phyloP scores from a whole-genome alignment of 2,113 vertebrate species.

The Thalassarche chlororhynchos region DNA sequence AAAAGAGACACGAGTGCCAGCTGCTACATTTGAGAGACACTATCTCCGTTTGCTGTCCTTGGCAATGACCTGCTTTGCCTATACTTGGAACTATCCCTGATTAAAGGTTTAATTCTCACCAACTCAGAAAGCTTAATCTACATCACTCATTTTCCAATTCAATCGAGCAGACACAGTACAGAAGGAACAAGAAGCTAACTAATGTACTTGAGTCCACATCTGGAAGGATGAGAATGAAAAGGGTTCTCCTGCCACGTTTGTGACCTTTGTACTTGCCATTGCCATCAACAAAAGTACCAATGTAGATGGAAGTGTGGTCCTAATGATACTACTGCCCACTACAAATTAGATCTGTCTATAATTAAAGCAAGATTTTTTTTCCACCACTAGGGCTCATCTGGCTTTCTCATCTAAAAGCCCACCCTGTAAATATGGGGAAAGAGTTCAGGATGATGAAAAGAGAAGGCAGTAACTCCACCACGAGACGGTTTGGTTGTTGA shows the following conservation, averaged over 20 bases:
- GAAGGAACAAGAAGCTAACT: neutral
- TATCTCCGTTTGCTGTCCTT: neutral
- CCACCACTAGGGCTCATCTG: neutral
- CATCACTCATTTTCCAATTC: neutral
- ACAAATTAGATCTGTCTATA: neutral
- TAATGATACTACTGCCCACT: neutral
- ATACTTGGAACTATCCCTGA: neutral
- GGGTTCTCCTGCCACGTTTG: neutral
- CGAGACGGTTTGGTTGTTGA: accelerated
- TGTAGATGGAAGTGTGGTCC: neutral
- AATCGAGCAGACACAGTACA: neutral
- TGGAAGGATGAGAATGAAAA: neutral
- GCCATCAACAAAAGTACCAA: neutral
- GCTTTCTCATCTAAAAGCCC: neutral
- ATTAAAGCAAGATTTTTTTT: neutral
- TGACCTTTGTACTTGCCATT: neutral
- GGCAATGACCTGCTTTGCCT: neutral
- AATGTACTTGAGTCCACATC: neutral
- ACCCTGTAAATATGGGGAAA: neutral
- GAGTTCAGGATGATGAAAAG: neutral
- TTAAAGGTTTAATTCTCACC: neutral
- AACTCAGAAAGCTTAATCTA: neutral
- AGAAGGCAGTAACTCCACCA: neutral
- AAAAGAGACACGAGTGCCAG: neutral
- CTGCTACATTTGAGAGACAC: neutral